phyloP scores from a whole-genome alignment of 92 coral and sea anemone genomes.

The Umimayanthus chanpuru region DNA sequence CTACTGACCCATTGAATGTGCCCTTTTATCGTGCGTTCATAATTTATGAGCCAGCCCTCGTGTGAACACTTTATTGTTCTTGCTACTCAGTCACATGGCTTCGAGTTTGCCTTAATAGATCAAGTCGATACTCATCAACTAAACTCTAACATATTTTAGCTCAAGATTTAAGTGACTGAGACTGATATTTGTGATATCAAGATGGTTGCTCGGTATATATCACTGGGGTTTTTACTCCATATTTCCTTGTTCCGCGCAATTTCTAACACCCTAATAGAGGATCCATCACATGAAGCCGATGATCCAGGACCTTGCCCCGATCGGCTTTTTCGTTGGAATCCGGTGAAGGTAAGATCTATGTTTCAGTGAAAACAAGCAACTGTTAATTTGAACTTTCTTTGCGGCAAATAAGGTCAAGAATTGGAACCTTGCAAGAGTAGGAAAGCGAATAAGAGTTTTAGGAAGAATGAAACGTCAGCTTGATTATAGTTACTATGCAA shows the following conservation, averaged over 20 bases:
- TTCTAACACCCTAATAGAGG: background rate
- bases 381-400: background rate
- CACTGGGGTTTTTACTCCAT: background rate
- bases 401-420: background rate
- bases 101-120: background rate
- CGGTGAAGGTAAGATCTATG: constrained; percentile 69
- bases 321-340: constrained; percentile 90
- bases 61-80: constrained; percentile 7
- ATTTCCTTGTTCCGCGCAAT: background rate
- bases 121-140: background rate
- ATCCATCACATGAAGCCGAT: background rate
- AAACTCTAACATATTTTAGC: background rate
- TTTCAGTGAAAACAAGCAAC: background rate
- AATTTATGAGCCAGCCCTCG: background rate
- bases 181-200: background rate
- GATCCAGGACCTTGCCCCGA: constrained; percentile 38
- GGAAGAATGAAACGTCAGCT: background rate
- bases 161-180: background rate
- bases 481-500: background rate
- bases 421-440: background rate
- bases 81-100: constrained; percentile 5
- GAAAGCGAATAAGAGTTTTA: background rate
- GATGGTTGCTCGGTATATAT: background rate
- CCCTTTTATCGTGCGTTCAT: background rate
- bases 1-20: background rate